phyloP scores from a whole-genome alignment of 2,797 vertebrate species.

The Glyptemys insculpta region DNA sequence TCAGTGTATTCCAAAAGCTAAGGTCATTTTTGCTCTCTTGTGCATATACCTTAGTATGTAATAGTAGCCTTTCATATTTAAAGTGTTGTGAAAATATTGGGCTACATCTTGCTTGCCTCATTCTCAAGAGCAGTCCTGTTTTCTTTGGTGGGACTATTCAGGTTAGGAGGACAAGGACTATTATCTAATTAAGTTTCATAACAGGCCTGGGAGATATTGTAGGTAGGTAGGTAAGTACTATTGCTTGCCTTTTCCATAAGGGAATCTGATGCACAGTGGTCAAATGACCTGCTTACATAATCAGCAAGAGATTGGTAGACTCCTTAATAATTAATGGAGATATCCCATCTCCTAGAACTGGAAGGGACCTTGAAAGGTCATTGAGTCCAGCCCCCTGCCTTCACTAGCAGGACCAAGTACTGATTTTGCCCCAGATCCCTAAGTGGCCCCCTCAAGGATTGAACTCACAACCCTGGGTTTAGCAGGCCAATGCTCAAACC shows the following conservation, averaged over 20 bases:
- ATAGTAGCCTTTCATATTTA: not conserved
- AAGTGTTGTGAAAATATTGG: not conserved
- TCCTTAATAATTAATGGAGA: no score
- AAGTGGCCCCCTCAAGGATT: no score
- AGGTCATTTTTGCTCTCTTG: not conserved
- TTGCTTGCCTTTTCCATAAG: not conserved
- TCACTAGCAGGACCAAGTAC: no score
- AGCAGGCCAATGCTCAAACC: no score
- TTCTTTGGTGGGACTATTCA: not conserved
- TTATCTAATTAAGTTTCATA: slow-evolving; percentile 22
- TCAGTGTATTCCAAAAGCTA: not conserved
- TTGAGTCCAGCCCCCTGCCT: no score
- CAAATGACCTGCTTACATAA: not conserved
- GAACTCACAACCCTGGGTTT: no score
- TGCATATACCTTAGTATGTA: not conserved
- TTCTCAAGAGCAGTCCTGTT: not conserved
- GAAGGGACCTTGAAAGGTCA: no score
- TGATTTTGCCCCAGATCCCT: no score
- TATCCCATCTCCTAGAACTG: no score
- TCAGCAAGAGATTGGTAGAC: not conserved
- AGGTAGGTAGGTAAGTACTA: not conserved
- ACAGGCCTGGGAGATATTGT: slow-evolving; percentile 2
- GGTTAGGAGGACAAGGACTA: not conserved
- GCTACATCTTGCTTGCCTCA: not conserved
- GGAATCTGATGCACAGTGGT: not conserved